phyloP scores from a whole-genome alignment of 2,797 vertebrate genomes.

The Mormyrops attenuatus region DNA sequence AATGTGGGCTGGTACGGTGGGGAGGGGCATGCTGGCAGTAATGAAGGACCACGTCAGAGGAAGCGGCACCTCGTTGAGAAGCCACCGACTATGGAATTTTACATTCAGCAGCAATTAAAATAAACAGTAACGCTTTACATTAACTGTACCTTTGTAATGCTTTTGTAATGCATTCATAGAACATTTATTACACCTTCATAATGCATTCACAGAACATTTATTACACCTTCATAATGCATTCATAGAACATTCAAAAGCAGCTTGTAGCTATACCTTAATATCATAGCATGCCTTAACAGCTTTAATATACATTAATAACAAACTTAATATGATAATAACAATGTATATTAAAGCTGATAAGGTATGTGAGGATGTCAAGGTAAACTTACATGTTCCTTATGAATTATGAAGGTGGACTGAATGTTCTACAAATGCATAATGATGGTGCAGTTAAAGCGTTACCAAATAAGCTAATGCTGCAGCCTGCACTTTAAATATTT shows the following conservation, averaged over 20 bases:
- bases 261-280: neutral
- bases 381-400: neutral
- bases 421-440: neutral
- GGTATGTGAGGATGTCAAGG: neutral
- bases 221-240: neutral
- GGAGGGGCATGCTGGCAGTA: neutral
- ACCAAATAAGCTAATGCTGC: neutral
- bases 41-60: neutral
- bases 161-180: neutral
- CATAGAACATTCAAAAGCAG: neutral
- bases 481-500: neutral
- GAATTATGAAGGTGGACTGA: neutral
- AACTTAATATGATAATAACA: neutral
- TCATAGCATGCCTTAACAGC: neutral
- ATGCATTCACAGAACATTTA: neutral
- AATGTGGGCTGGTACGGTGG: neutral
- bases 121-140: neutral
- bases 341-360: neutral
- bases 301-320: neutral
- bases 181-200: neutral
- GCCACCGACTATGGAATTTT: neutral
- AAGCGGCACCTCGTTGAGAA: neutral
- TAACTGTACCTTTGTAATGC: neutral
- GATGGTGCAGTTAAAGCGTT: neutral
- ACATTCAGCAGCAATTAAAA: neutral